Percentiles rank a stretch among this genome's conserved stretches.
Conservation (phyloP, 2,888 invertebrate genomes). For the Plagodis pulveraria region DNA sequence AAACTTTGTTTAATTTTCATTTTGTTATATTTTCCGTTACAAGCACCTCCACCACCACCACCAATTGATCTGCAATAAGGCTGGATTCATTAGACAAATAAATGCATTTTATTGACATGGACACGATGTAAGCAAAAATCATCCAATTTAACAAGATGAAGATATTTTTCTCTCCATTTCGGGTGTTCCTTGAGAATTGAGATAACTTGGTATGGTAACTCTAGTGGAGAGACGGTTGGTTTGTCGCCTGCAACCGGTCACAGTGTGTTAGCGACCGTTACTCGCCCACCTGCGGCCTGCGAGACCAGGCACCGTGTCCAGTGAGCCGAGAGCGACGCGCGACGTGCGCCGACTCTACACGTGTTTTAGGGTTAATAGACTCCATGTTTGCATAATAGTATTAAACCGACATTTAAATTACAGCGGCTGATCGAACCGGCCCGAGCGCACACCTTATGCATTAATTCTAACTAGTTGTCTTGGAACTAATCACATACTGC, state of each 20-base stretch:
- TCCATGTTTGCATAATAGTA: slow-evolving; percentile 46
- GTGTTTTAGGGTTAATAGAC: slow-evolving; percentile 56
- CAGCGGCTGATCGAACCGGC: slow-evolving; percentile 26
- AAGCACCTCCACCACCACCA: no score
- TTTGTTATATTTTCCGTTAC: no score
- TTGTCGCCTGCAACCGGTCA: slow-evolving; percentile 55
- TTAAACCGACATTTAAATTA: slow-evolving; percentile 38
- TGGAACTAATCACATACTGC: slow-evolving; percentile 11
- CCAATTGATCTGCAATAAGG: no score
- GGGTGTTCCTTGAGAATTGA: not conserved
- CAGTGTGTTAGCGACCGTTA: slow-evolving; percentile 72
- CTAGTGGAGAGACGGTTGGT: slow-evolving; percentile 29
- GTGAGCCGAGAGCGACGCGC: slow-evolving; percentile 76
- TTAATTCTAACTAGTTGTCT: slow-evolving; percentile 17
- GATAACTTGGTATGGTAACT: slow-evolving; percentile 8
- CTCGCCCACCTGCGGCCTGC: slow-evolving; percentile 75
- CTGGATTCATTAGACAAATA: no score
- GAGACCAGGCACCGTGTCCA: slow-evolving; percentile 59
- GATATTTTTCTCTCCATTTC: not conserved
- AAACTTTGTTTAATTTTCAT: no score
- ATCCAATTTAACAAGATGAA: no score
- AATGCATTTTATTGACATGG: no score
- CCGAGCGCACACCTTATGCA: slow-evolving; percentile 27
- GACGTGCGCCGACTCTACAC: slow-evolving; percentile 47
- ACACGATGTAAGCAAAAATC: no score